These are phyloP conservation scores for Conchocele bisecta DNA, from an alignment of 2,888 invertebrate genomes.

Conservation along the genomic window DNA sequence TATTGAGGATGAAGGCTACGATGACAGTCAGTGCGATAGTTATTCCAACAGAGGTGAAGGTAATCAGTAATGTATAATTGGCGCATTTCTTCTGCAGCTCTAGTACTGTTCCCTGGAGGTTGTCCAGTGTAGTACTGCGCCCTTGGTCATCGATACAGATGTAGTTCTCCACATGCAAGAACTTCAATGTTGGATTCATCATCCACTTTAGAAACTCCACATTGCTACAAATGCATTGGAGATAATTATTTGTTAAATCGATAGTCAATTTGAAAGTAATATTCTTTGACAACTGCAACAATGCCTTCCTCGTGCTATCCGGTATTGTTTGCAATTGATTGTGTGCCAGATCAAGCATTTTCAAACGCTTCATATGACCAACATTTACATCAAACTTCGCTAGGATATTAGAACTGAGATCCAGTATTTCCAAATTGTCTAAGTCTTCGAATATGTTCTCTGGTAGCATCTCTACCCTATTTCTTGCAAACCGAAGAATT, in stretches of 20 bases:
- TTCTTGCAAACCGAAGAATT: not conserved
- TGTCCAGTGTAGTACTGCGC: not conserved
- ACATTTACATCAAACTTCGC: not conserved
- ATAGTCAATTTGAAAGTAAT: constrained; percentile 3
- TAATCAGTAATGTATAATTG: constrained; percentile 3
- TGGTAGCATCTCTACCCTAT: not conserved
- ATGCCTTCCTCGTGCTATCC: not conserved
- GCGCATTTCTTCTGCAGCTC: constrained; percentile 10
- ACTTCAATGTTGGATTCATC: not conserved
- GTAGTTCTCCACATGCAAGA: constrained; percentile 14
- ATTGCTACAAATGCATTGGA: constrained; percentile 16
- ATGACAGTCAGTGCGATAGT: constrained; percentile 6
- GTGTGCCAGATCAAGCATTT: not conserved
- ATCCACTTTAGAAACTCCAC: constrained; percentile 29
- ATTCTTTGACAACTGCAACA: not conserved
- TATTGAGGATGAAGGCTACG: constrained; percentile 33
- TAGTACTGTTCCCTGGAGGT: not conserved
- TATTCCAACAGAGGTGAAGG: not conserved
- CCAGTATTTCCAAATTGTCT: constrained; percentile 1
- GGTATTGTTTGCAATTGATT: constrained; percentile 10
- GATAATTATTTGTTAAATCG: constrained; percentile 27
- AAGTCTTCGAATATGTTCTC: not conserved
- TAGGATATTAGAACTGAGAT: constrained; percentile 34
- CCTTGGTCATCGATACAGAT: not conserved
- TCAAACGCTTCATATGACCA: too few species aligned